Evolutionary conservation across 1,140 invertebrate genomes (phyloP), one percentile per base, ranked within the genome.

Genomic region (Nixonia krombeini): DNA sequence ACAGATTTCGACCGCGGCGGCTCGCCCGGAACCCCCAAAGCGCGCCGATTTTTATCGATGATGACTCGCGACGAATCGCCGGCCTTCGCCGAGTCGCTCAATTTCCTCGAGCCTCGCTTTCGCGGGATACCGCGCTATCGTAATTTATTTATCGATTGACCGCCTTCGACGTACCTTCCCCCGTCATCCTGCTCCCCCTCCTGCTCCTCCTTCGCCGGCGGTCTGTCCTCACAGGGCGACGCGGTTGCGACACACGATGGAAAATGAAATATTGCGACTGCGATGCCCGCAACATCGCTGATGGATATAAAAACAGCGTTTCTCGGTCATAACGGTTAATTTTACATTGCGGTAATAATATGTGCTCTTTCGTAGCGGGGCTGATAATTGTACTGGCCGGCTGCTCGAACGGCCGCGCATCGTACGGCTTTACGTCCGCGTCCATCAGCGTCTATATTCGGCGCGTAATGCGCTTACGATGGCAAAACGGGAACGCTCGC

Each of bases 1-100:
- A 78, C 76, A 77, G 68, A 74, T 76, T 70, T 67, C 59, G 66
- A 40, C 47, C 64, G 41, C 47, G 52, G n/a, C n/a, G n/a, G n/a
- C n/a, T n/a, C 63, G 40, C 62, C 41, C 3, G 18, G 18, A 15
- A 21, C 29, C 10, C 16, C 47, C 29, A 16, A 13, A 1, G 33
- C 33, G 33, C 13, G 29, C 16, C 64, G 64, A 79, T 78, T 41
- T 21, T 81, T 77, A 81, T 75, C 75, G 66, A 38, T 40, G 59
- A 68, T 74, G 65, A 80, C 74, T 70, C 70, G 65, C 67, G 59
- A 69, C 53, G 53, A 53, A 52, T 58, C 52, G 37, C 15, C 33
- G 9, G n/a, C n/a, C n/a, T n/a, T n/a, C n/a, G n/a, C n/a, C 23
- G 38, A 28, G 51, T 21, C 10, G 47, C 42, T 53, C 57, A 62